A percentile compares a stretch with the other conserved stretches of the same genome.
Evolutionary conservation across 1,140 invertebrate species (phyloP).

Genomic region (Aphis gossypii): DNA sequence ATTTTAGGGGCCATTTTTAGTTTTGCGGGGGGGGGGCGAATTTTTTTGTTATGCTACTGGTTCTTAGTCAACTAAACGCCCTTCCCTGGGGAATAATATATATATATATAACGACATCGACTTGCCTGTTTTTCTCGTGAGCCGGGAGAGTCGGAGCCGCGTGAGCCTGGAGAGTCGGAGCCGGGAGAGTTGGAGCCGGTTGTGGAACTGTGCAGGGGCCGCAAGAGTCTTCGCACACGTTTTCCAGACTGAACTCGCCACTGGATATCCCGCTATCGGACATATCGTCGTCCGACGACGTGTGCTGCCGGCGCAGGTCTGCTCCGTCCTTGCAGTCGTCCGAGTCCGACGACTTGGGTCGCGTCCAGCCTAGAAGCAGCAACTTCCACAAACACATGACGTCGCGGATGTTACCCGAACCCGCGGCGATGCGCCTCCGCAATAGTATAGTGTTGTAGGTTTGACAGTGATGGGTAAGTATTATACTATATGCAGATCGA

Average conservation of each 20-base stretch:
- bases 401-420: background rate
- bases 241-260: constrained; percentile 44
- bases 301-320: background rate
- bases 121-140: background rate
- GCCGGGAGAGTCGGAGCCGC: background rate
- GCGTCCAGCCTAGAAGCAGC: background rate
- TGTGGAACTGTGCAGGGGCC: background rate
- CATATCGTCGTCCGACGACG: constrained; percentile 20
- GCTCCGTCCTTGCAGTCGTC: background rate
- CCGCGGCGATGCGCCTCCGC: background rate
- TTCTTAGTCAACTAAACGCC: background rate
- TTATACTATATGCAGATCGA: too few relatives aligned
- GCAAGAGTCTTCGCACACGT: constrained; percentile 32
- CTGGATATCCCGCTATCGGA: constrained; percentile 42
- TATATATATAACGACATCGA: background rate
- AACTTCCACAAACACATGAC: constrained; percentile 48
- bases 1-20: too few relatives aligned
- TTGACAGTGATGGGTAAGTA: background rate
- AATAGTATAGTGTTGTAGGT: background rate
- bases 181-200: background rate
- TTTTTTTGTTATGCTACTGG: too few relatives aligned
- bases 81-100: background rate
- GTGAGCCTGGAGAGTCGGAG: too few relatives aligned
- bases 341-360: background rate
- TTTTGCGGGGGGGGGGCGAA: too few relatives aligned